Conservation (phyloP, 1,140 invertebrate genomes). For the Drusus annulatus region DNA sequence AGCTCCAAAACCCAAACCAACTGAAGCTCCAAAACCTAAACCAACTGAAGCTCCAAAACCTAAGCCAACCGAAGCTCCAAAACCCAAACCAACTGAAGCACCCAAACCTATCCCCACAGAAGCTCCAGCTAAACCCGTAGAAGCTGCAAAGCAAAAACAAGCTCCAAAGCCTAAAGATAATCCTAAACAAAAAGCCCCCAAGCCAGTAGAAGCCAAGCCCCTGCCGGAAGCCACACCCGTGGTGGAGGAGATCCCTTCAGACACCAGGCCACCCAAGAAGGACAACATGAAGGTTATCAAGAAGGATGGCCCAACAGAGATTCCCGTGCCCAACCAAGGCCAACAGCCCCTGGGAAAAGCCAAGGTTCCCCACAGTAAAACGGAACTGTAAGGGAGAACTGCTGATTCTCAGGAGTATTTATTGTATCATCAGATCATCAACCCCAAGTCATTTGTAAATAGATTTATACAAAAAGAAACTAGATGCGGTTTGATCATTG, state of each 20-base stretch:
- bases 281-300: conserved; percentile 74
- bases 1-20: conserved; percentile 56
- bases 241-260: conserved; percentile 70
- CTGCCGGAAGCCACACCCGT: conserved; percentile 63
- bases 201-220: conserved; percentile 41
- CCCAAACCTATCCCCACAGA: conserved; percentile 56
- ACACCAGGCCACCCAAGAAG: conserved; percentile 70
- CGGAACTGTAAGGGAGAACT: conserved; percentile 44
- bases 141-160: conserved; percentile 15
- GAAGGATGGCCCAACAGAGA: conserved; percentile 70
- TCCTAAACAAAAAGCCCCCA: conserved; percentile 57
- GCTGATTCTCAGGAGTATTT: neutral
- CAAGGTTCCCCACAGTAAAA: conserved; percentile 43
- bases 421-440: conserved; percentile 26
- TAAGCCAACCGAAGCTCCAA: conserved; percentile 56
- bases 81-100: conserved; percentile 56
- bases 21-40: conserved; percentile 58
- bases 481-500: neutral
- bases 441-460: conserved; percentile 12
- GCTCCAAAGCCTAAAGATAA: conserved; percentile 56
- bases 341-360: neutral
- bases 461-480: neutral
- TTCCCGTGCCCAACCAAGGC: conserved; percentile 62
- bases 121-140: conserved; percentile 48
- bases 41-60: conserved; percentile 56